Evolutionary conservation across 2,888 invertebrate species (phyloP), one percentile per base, ranked within the genome.

Genomic region (Megastigmus dorsalis): DNA sequence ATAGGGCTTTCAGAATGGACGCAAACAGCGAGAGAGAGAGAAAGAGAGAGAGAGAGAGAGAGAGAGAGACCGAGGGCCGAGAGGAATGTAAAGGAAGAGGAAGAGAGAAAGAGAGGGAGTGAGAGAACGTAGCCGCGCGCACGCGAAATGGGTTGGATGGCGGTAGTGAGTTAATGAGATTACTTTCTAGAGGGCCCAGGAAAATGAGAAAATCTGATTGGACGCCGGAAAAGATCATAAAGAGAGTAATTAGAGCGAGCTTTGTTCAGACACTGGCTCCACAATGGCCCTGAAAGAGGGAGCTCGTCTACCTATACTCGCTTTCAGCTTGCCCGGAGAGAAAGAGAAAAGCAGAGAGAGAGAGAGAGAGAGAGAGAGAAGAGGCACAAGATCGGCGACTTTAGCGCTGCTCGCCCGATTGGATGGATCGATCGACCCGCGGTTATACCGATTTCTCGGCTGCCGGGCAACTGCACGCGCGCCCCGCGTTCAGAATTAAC

Each of bases 151-250:
- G 70, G 62, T 52, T 54, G 72, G 62, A 59, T 71, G 77, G 77
- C 75, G 80, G 79, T 79, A 80, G 80, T 77, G 79, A 81, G 79
- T 82, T 84, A 84, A 85, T 83, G 83, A 83, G 82, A 85, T 84
- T 83, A 84, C 81, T 82, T 81, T 81, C 77, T 78, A 75, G 80
- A 78, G 81, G 80, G 79, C 81, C 74, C 80, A 81, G 80, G 80
- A 78, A 82, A 83, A 83, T 79, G 84, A 83, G 83, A 80, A 83
- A 82, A 85, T 83, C 81, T 82, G 84, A 85, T 85, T 84, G 84
- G 82, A 82, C 80, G 81, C 81, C 80, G 84, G 82, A 84, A 84
- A 84, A 85, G 83, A 85, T 85, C 83, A 84, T 84, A 84, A 84
- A 84, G 82, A 80, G 81, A 82, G 83, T 85, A 84, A 85, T 86